Evolutionary conservation across 2,113 vertebrate species (phyloP).

Genomic region (Phrynocephalus versicolor): DNA sequence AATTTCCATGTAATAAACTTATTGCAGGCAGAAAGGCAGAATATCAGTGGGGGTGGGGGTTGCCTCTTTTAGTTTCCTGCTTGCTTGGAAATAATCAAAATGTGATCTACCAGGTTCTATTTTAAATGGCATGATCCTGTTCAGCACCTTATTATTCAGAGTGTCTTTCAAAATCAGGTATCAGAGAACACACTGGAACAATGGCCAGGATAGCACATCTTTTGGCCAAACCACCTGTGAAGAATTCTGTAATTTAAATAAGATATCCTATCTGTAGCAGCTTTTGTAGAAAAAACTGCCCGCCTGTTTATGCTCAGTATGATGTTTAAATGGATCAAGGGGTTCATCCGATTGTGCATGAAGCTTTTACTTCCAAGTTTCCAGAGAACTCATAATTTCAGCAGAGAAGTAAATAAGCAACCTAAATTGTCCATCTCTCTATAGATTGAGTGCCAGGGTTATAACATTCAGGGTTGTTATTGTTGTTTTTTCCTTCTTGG

Average conservation of each 20-base stretch:
- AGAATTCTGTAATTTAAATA: background rate
- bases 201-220: background rate
- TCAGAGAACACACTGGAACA: background rate
- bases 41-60: no score
- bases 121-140: no score
- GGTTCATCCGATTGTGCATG: rapidly evolving
- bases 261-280: background rate
- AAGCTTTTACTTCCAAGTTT: background rate
- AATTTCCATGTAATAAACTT: no score
- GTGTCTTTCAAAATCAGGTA: background rate
- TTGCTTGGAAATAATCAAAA: background rate
- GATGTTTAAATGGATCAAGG: rapidly evolving
- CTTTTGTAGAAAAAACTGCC: background rate
- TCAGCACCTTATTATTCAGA: no score
- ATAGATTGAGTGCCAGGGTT: background rate
- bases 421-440: rapidly evolving
- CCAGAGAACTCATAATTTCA: background rate
- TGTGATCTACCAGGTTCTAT: background rate
- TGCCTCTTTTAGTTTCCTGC: no score
- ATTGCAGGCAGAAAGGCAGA: no score
- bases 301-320: background rate
- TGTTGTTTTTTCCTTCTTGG: background rate
- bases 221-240: background rate
- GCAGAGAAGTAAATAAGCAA: rapidly evolving
- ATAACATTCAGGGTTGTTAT: background rate